A percentile compares a stretch with the other conserved stretches of the same genome.
Conservation (phyloP, 1,140 invertebrate species). For the Oncopeltus fasciatus region DNA sequence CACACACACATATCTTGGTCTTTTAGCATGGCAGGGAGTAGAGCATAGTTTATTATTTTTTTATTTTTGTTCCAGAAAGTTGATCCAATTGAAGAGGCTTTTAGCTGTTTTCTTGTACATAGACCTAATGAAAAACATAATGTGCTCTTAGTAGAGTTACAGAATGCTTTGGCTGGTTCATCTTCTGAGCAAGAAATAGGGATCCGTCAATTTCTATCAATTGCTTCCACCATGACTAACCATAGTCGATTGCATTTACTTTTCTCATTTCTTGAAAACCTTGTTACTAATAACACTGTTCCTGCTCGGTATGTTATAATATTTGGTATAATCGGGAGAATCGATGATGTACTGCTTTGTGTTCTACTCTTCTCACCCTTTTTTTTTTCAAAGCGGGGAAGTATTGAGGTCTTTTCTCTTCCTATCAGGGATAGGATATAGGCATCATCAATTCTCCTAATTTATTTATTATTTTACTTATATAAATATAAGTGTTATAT, state of each 20-base stretch:
- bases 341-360: too few species aligned
- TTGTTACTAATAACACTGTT: conserved; percentile 50
- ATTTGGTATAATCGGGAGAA: too few species aligned
- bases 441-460: too few species aligned
- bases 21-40: not conserved
- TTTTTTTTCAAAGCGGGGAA: too few species aligned
- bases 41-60: not conserved
- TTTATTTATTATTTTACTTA: too few species aligned
- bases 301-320: conserved; percentile 38
- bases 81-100: conserved; percentile 71
- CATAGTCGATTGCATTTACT: conserved; percentile 54
- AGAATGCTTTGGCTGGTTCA: conserved; percentile 34
- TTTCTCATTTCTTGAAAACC: conserved; percentile 50
- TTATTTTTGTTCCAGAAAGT: conserved; percentile 43
- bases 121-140: conserved; percentile 47
- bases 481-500: too few species aligned
- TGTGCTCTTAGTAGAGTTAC: conserved; percentile 27
- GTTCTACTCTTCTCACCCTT: too few species aligned
- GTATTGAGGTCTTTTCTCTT: too few species aligned
- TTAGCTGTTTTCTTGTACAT: conserved; percentile 68
- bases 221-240: conserved; percentile 52
- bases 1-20: too few species aligned
- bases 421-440: too few species aligned
- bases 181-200: conserved; percentile 53
- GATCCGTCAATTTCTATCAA: conserved; percentile 50